These are phyloP conservation scores for Enteromius trimaculatus DNA, from an alignment of 2,797 vertebrate genomes.

Conservation along the genomic window DNA sequence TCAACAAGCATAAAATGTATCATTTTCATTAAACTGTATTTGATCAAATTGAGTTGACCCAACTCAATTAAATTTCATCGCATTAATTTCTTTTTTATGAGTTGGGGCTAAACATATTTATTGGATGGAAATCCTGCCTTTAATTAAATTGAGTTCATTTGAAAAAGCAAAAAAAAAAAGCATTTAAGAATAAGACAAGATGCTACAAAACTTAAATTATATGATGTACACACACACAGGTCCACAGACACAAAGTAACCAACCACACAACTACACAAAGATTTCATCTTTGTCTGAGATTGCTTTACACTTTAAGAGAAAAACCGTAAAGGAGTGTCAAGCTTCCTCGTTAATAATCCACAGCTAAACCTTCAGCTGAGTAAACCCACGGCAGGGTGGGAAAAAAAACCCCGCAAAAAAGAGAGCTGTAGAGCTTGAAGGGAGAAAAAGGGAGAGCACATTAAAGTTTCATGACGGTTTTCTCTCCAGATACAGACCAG, in stretches of 20 bases:
- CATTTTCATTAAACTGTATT: no score
- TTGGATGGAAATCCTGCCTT: no score
- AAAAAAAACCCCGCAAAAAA: not conserved
- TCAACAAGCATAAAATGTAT: no score
- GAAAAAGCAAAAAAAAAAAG: not conserved
- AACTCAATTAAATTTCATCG: no score
- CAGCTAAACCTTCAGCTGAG: slow-evolving; percentile 55
- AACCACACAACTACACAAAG: slow-evolving; percentile 56
- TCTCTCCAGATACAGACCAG: slow-evolving; percentile 51
- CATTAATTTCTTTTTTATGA: no score
- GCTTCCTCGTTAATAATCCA: slow-evolving; percentile 67
- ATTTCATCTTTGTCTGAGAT: slow-evolving; percentile 64
- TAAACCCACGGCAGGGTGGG: slow-evolving; percentile 27
- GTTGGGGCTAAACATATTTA: no score
- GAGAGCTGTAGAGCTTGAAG: slow-evolving; percentile 39
- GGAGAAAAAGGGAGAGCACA: slow-evolving; percentile 42
- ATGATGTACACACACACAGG: slow-evolving; percentile 33
- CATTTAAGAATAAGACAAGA: not conserved
- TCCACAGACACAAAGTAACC: not conserved
- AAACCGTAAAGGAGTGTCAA: slow-evolving; percentile 68
- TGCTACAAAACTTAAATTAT: not conserved
- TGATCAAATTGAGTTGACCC: no score
- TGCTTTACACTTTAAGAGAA: slow-evolving; percentile 66
- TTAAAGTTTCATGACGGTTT: slow-evolving; percentile 62
- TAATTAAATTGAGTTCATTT: no score